Evolutionary conservation across 2,797 vertebrate genomes (phyloP), one percentile per base, ranked within the genome.

Genomic region (Sebastolobus altivelis): DNA sequence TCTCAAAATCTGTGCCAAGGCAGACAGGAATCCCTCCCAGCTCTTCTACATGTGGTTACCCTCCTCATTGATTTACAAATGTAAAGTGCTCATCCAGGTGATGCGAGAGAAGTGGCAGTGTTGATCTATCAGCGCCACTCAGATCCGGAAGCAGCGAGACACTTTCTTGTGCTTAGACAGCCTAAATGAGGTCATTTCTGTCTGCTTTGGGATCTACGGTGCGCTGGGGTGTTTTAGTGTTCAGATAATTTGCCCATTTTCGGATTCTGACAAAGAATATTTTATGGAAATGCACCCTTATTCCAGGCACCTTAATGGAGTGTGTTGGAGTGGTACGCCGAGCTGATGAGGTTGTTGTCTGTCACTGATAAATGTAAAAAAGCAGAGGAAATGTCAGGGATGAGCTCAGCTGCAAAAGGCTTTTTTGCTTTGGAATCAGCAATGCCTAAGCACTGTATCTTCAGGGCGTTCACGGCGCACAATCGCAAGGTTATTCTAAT

Each of bases 51-150:
- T 80, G 78, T 85, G 83, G 87, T 92, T 97, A 97, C 89, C 83
- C 87, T 96, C 95, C 91, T 97, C 97, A 97, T 97, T 98, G 96
- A 98, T 98, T 98, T 98, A 97, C 97, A 98, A 97, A 98, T 98
- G 94, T 87, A 93, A 94, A 94, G 93, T 97, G 97, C 97, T 96
- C 94, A 93, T 95, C 95, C 95, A 98, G 97, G 97, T 97, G 97
- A 97, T 96, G 95, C 90, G 94, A 93, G 96, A 96, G 91, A 93
- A 92, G 92, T 90, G 92, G 93, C 92, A 89, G 93, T 88, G 87
- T 88, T 93, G 95, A 95, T 94, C 91, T 94, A 88, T 89, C 91
- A 74, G 82, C 94, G 95, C 94, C 95, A 96, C 94, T 96, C 95
- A 95, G 92, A 94, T 92, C 88, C 90, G 88, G 86, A 85, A 93